These are phyloP conservation scores for Oreocharis arfaki DNA, from an alignment of 2,113 vertebrate species.

Conservation along the genomic window DNA sequence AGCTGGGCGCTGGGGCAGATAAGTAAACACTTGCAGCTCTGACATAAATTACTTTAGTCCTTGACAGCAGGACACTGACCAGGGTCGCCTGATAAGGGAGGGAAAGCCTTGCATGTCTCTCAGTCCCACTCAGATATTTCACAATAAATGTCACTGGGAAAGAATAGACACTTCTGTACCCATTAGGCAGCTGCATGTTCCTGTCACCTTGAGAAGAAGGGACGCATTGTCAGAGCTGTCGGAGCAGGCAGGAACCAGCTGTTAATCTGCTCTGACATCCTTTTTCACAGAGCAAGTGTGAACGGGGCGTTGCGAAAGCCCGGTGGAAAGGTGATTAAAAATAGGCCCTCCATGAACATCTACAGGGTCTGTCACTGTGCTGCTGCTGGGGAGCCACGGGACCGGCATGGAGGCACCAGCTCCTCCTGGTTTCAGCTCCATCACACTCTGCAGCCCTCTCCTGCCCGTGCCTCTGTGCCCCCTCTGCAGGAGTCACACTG, in stretches of 20 bases:
- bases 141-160: slow-evolving; percentile 73
- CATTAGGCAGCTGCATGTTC: slow-evolving; percentile 72
- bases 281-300: slow-evolving; percentile 51
- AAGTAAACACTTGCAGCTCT: slow-evolving; percentile 84
- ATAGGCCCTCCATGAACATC: neutral
- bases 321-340: slow-evolving; percentile 28
- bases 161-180: slow-evolving; percentile 77
- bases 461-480: neutral
- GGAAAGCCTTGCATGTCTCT: slow-evolving; percentile 71
- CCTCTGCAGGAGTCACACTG: neutral
- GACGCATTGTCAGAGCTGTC: slow-evolving; percentile 57
- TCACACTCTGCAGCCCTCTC: neutral
- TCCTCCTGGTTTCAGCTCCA: neutral
- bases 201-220: slow-evolving; percentile 68
- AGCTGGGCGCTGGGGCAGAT: slow-evolving; percentile 78
- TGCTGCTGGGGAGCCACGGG: neutral
- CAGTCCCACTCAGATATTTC: slow-evolving; percentile 70
- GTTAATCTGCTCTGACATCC: slow-evolving; percentile 58
- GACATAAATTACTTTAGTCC: slow-evolving; percentile 90
- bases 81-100: slow-evolving; percentile 84
- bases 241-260: slow-evolving; percentile 64
- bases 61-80: slow-evolving; percentile 90
- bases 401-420: neutral
- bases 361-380: neutral
- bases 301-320: neutral